These are phyloP conservation scores for Heterodera carotae DNA, from an alignment of 1,140 invertebrate genomes.

Conservation along the genomic window DNA sequence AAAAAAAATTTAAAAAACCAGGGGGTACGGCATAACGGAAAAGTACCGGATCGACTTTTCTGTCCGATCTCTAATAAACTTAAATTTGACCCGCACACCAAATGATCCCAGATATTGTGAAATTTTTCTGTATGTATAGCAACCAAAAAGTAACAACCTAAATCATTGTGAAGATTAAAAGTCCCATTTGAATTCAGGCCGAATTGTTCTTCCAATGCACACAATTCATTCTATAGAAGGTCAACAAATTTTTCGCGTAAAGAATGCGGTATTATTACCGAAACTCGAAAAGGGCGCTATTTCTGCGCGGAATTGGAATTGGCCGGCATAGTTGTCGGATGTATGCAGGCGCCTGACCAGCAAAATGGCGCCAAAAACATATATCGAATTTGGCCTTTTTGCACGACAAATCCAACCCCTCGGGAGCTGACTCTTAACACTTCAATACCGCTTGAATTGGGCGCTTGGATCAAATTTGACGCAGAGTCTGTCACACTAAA, in stretches of 20 bases:
- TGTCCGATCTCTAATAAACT: no score
- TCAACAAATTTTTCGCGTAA: not conserved
- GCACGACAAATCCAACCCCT: not conserved
- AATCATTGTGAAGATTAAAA: no score
- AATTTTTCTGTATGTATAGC: no score
- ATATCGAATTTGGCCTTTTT: slow-evolving; percentile 7
- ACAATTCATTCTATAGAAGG: not conserved
- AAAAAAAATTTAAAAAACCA: no score
- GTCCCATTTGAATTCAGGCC: no score
- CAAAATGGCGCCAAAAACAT: not conserved
- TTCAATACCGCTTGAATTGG: not conserved
- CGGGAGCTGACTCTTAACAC: not conserved
- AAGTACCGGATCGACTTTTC: no score
- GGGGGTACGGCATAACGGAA: no score
- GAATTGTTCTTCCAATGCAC: no score
- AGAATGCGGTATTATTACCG: not conserved
- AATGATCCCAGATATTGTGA: no score
- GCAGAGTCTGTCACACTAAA: not conserved
- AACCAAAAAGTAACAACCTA: no score
- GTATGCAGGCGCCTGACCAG: not conserved
- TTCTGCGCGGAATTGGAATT: not conserved
- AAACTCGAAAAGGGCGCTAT: not conserved
- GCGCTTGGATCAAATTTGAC: not conserved
- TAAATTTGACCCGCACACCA: no score
- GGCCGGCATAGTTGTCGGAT: not conserved